Evolutionary conservation across 2,797 vertebrate species (phyloP).

Genomic region (Triplophysa bombifrons): DNA sequence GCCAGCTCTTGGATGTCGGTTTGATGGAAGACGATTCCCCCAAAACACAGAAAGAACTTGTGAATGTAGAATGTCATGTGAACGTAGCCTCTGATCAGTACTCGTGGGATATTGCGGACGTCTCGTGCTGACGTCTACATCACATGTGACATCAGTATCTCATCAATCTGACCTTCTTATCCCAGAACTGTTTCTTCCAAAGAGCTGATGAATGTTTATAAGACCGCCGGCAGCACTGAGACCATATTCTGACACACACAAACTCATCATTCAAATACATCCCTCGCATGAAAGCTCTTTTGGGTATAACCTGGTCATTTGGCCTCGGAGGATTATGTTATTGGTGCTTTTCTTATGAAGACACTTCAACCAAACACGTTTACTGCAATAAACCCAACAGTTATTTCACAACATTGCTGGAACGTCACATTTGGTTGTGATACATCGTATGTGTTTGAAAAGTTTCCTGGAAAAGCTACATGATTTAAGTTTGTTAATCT

Average conservation of each 20-base stretch:
- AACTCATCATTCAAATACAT: not conserved
- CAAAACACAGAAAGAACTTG: slow-evolving; percentile 7
- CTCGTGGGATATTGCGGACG: slow-evolving; percentile 60
- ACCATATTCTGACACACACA: not conserved
- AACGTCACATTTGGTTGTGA: too few species aligned
- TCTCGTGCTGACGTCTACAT: not conserved
- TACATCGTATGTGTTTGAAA: too few species aligned
- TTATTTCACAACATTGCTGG: too few species aligned
- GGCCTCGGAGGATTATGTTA: too few species aligned
- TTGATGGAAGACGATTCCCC: slow-evolving; percentile 9
- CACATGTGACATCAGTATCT: not conserved
- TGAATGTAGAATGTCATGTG: slow-evolving; percentile 46
- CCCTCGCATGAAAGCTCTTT: too few species aligned
- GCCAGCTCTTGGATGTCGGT: slow-evolving; percentile 5
- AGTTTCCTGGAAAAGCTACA: too few species aligned
- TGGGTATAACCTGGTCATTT: too few species aligned
- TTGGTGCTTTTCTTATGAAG: too few species aligned
- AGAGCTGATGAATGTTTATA: slow-evolving; percentile 5
- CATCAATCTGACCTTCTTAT: slow-evolving; percentile 29
- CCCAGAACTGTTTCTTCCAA: not conserved
- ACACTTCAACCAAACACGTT: too few species aligned
- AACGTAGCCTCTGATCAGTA: slow-evolving; percentile 38
- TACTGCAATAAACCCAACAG: too few species aligned
- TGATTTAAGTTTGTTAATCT: not conserved
- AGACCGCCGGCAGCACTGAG: not conserved